Evolutionary conservation across 2,888 invertebrate genomes (phyloP).

Genomic region (Escarpia spicata): DNA sequence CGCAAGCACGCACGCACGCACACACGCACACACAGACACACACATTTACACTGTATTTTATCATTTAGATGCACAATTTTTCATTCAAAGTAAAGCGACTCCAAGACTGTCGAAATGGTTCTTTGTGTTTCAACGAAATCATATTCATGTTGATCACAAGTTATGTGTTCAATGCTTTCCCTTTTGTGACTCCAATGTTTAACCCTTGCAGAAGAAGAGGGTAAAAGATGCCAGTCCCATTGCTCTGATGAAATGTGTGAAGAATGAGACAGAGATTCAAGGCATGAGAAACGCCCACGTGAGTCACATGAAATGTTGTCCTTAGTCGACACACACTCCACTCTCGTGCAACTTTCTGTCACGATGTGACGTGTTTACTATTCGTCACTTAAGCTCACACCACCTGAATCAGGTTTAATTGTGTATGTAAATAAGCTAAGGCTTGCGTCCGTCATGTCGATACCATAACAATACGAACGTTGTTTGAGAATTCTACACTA

Average conservation of each 20-base stretch:
- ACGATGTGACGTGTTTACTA: neutral
- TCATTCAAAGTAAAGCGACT: no score
- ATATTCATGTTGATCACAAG: neutral
- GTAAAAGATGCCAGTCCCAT: conserved; percentile 35
- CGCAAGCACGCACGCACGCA: no score
- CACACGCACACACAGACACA: no score
- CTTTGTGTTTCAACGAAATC: neutral
- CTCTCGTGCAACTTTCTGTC: neutral
- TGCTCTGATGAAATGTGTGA: conserved; percentile 55
- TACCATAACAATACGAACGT: no score
- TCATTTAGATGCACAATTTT: no score
- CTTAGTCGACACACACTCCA: neutral
- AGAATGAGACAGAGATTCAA: conserved; percentile 74
- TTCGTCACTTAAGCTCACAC: no score
- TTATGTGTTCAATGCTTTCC: neutral
- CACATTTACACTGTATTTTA: no score
- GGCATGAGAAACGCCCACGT: conserved; percentile 78
- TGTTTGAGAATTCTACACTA: no score
- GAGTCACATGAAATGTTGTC: conserved; percentile 35
- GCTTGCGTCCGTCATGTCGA: no score
- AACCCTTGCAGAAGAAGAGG: conserved; percentile 30
- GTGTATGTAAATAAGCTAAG: no score
- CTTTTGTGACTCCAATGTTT: neutral
- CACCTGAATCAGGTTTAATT: no score
- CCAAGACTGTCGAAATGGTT: no score